Percentiles rank a stretch among this genome's conserved stretches.
Evolutionary conservation across 1,140 invertebrate species (phyloP).

Genomic region (Listronotus bonariensis): DNA sequence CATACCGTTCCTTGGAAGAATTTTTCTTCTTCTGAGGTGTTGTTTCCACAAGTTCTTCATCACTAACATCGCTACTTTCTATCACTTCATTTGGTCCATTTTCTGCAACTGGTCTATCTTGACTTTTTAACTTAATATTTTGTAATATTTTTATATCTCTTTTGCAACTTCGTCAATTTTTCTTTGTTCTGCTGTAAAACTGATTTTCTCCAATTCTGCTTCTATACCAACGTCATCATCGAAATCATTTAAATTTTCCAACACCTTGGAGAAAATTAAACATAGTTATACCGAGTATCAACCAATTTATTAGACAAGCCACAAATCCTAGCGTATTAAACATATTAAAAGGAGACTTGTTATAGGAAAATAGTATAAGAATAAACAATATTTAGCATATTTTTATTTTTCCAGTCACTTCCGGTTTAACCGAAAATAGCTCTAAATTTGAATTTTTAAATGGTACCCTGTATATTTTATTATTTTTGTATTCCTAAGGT

Average conservation of each 20-base stretch:
- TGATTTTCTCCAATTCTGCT: conserved; percentile 26
- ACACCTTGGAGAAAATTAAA: neutral
- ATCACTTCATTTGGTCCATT: conserved; percentile 3
- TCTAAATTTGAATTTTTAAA: too few species aligned
- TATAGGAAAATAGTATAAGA: too few species aligned
- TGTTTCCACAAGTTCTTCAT: conserved; percentile 45
- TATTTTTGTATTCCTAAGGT: too few species aligned
- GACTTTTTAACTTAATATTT: conserved; percentile 34
- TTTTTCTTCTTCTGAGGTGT: conserved; percentile 44
- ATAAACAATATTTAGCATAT: too few species aligned
- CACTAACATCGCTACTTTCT: conserved; percentile 23
- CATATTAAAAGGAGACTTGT: too few species aligned
- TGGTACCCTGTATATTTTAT: too few species aligned
- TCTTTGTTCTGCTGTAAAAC: conserved; percentile 14
- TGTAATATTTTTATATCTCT: conserved; percentile 35
- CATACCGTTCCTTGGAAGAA: conserved; percentile 16
- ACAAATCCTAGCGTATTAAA: too few species aligned
- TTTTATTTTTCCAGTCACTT: too few species aligned
- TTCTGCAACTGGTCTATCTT: neutral
- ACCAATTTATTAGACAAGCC: too few species aligned
- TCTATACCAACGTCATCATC: conserved; percentile 29
- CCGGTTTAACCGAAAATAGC: too few species aligned
- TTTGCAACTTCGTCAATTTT: conserved; percentile 2
- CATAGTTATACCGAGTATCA: too few species aligned
- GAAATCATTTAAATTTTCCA: conserved; percentile 20